Base-by-base conservation (phyloP, 2,888 invertebrate genomes). In the Cataglyphis albicans region DNA sequence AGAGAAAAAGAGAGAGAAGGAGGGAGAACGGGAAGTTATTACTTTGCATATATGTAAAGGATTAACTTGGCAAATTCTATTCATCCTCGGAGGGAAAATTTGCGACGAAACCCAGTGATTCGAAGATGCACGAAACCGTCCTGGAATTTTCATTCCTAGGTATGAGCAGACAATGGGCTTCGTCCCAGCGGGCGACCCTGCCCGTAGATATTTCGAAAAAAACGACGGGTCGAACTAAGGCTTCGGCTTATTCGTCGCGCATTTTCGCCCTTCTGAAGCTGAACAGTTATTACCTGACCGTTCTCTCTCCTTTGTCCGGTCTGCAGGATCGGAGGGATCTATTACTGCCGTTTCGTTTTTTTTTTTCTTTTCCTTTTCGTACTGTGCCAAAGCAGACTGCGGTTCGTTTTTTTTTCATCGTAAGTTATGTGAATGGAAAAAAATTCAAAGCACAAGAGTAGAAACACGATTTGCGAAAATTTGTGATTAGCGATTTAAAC, bases 161-260 rank as follows among this genome's bases (percentile, higher is more conserved):
- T 44, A 29, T 5, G 63, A 18, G 25, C 25, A n/a, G 74, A 78
- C 21, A 81, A 76, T 65, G 61, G 59, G 18, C 38, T 25, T 4
- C n/a, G 41, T 72, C 80, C 55, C 74, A 15, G n/a, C 52, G 61
- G 70, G 21, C 72, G 72, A 74, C 44, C 52, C n/a, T 7, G 57
- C 35, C 78, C 78, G 76, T 64, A 75, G 80, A 84, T 88, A 44
- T 88, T 55, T 67, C 55, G 68, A 76, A 68, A 84, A 59, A 68
- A 84, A 52, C 44, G 59, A 57, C 83, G 67, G 67, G 74, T 78
- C 67, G 65, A 44, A 44, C 44, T 44, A 41, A 61, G 25, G 25
- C 59, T 57, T 32, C 29, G 75, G 84, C 82, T 83, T 88, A 86
- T 81, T 80, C 78, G n/a, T 29, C 32, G 18, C 59, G 29, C 61